Percentiles rank a stretch among this genome's conserved stretches.
phyloP scores from a whole-genome alignment of 1,140 invertebrate species.

The Lepidurus arcticus region DNA sequence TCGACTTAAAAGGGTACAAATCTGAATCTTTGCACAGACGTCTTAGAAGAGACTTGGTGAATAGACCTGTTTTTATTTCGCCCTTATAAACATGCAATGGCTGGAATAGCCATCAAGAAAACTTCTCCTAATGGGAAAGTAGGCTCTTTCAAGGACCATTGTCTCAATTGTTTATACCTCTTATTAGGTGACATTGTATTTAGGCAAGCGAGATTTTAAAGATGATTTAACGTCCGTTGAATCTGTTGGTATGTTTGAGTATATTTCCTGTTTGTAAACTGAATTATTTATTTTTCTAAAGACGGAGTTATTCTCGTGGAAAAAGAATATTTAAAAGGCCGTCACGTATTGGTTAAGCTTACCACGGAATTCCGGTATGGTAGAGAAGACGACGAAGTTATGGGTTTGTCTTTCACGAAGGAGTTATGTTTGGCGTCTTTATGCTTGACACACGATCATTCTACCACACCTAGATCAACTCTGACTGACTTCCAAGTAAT shows the following conservation, averaged over 20 bases:
- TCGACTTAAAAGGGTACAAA: conserved; percentile 1
- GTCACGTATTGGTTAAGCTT: conserved; percentile 64
- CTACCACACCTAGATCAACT: background rate
- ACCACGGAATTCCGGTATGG: conserved; percentile 96
- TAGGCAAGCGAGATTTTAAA: background rate
- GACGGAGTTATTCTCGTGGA: background rate
- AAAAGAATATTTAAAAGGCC: background rate
- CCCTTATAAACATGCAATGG: background rate
- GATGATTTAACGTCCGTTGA: background rate
- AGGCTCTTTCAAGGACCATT: background rate
- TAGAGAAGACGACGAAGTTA: conserved; percentile 94
- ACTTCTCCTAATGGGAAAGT: background rate
- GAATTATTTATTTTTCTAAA: background rate
- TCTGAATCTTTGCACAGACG: background rate
- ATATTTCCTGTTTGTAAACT: too few relatives aligned
- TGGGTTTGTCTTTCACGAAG: conserved; percentile 96
- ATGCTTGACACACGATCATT: background rate
- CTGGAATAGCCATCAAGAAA: background rate
- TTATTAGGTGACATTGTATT: background rate
- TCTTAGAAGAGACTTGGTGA: background rate
- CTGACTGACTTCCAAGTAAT: conserved; percentile 23
- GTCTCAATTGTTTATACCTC: background rate
- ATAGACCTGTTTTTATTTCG: background rate
- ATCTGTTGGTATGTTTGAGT: background rate
- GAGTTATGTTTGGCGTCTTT: conserved; percentile 78